A percentile compares a stretch with the other conserved stretches of the same genome.
These are phyloP conservation scores for Yponomeuta sedellus DNA, from an alignment of 2,888 invertebrate species.

Conservation along the genomic window DNA sequence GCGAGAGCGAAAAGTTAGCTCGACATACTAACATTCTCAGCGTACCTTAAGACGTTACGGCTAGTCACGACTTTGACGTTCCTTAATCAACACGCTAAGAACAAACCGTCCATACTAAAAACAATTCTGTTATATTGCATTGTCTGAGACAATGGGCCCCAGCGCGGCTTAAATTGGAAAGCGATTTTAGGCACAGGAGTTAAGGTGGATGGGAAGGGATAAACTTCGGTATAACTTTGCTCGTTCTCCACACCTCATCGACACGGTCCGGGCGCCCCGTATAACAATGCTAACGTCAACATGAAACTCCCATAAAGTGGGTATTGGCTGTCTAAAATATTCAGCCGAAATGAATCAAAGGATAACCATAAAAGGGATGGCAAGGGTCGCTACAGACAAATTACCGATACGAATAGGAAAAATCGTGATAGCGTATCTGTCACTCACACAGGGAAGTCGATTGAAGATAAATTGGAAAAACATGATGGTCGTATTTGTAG, in stretches of 20 bases:
- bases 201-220: slow-evolving; percentile 44
- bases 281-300: slow-evolving; percentile 52
- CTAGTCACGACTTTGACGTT: not conserved
- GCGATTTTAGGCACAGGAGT: slow-evolving; percentile 46
- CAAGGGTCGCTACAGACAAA: slow-evolving; percentile 1
- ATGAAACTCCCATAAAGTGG: slow-evolving; percentile 48
- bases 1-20: not conserved
- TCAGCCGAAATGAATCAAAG: slow-evolving; percentile 22
- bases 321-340: slow-evolving; percentile 51
- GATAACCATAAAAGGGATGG: slow-evolving; percentile 4
- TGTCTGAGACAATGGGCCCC: slow-evolving; percentile 31
- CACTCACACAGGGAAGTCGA: not conserved
- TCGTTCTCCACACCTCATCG: slow-evolving; percentile 61
- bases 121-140: not conserved
- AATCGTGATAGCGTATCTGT: not conserved
- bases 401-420: not conserved
- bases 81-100: not conserved
- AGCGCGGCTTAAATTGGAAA: not conserved
- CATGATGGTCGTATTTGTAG: not conserved
- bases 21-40: not conserved
- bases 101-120: not conserved
- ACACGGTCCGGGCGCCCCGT: slow-evolving; percentile 33
- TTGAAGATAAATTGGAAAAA: not conserved
- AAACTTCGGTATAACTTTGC: slow-evolving; percentile 68
- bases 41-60: not conserved